These are phyloP conservation scores for Neodon shergylaensis DNA, from an alignment of 2,113 vertebrate genomes.

Conservation along the genomic window DNA sequence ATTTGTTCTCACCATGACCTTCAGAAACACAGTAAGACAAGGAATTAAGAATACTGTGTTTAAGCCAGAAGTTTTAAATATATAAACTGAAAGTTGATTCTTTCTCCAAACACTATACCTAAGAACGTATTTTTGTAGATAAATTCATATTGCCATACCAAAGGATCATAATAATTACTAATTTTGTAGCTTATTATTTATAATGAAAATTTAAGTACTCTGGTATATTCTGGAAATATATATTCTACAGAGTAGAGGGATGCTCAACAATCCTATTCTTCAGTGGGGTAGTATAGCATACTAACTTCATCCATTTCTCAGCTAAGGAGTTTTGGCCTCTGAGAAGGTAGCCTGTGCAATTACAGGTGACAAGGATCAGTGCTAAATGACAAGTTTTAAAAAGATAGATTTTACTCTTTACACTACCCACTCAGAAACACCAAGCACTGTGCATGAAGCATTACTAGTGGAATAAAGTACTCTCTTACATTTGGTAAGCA, in stretches of 20 bases:
- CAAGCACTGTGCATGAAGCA: conserved; percentile 11
- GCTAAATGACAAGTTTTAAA: not conserved
- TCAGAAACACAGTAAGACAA: not conserved
- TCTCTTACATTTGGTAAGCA: not conserved
- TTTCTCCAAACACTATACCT: not conserved
- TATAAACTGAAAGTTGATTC: conserved; percentile 11
- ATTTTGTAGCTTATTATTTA: conserved; percentile 1
- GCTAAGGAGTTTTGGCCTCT: not conserved
- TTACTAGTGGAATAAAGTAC: not conserved
- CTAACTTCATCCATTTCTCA: conserved; percentile 10
- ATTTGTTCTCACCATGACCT: not conserved
- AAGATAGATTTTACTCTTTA: not conserved
- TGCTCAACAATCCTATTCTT: not conserved
- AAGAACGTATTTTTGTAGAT: not conserved
- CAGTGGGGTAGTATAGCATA: not conserved
- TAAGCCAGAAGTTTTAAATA: conserved; percentile 25
- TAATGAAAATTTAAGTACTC: not conserved
- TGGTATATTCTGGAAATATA: not conserved
- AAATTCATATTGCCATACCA: conserved; percentile 1
- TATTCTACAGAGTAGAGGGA: not conserved
- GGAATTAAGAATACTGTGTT: not conserved
- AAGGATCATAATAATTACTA: conserved; percentile 3
- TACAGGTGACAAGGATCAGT: not conserved
- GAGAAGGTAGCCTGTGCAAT: not conserved
- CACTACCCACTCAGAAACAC: not conserved